Evolutionary conservation across 2,113 vertebrate genomes (phyloP).

Genomic region (Geococcyx californianus): DNA sequence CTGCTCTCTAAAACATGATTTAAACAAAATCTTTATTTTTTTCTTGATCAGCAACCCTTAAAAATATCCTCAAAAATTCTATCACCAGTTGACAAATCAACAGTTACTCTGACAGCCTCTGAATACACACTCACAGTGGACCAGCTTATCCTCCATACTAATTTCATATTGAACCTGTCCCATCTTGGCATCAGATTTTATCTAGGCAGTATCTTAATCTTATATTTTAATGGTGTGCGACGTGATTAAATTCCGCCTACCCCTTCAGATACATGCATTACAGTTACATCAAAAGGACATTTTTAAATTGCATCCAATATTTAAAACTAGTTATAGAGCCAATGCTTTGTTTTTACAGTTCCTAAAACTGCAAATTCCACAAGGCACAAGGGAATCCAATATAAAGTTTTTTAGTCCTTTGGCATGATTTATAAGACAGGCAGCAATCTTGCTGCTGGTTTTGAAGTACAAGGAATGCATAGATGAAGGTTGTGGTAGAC

Average conservation of each 20-base stretch:
- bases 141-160: neutral
- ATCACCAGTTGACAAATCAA: neutral
- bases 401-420: no score
- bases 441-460: neutral
- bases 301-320: neutral
- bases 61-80: neutral
- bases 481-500: neutral
- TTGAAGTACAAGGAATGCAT: neutral
- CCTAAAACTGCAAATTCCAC: neutral
- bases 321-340: neutral
- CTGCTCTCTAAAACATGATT: neutral
- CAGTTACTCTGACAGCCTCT: neutral
- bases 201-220: neutral
- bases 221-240: rapidly evolving
- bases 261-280: neutral
- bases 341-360: neutral
- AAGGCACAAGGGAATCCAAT: neutral
- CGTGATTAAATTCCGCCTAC: neutral
- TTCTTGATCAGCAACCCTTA: neutral
- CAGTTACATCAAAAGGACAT: neutral
- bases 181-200: neutral
- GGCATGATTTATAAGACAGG: neutral
- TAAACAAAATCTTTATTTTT: neutral
- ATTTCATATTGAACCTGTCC: neutral
- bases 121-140: neutral